A percentile compares a stretch with the other conserved stretches of the same genome.
Evolutionary conservation across 2,888 invertebrate species (phyloP).

Genomic region (Conus canariensis): DNA sequence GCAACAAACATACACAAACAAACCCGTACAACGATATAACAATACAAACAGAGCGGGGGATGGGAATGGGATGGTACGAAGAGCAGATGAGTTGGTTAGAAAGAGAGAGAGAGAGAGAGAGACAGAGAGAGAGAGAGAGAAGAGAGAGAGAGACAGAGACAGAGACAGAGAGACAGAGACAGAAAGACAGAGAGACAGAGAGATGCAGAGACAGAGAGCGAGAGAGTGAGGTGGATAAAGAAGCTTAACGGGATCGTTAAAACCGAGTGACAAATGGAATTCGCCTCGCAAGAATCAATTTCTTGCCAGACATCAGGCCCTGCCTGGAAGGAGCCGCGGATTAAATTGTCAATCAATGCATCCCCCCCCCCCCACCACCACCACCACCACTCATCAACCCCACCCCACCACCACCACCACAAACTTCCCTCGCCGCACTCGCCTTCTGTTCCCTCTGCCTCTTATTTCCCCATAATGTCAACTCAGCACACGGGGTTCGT

Average conservation of each 20-base stretch:
- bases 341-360: slow-evolving; percentile 25
- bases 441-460: no score
- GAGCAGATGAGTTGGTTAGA: no score
- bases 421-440: no score
- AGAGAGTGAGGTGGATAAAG: not conserved
- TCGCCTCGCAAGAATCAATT: slow-evolving; percentile 8
- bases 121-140: not conserved
- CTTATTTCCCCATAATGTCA: no score
- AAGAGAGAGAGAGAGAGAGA: not conserved
- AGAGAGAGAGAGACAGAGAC: not conserved
- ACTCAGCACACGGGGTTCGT: no score
- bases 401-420: no score
- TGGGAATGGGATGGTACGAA: no score
- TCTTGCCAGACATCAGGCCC: not conserved
- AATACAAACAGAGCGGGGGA: no score
- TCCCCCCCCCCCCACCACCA: not conserved
- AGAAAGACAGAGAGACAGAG: not conserved
- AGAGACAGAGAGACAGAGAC: not conserved
- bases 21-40: no score
- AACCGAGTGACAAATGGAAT: slow-evolving; percentile 23
- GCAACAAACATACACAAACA: not conserved
- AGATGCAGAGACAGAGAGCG: not conserved
- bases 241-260: slow-evolving; percentile 6
- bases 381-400: no score
- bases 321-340: not conserved